Percentiles rank a stretch among this genome's conserved stretches.
Evolutionary conservation across 2,113 vertebrate genomes (phyloP).

Genomic region (Empidonax traillii): DNA sequence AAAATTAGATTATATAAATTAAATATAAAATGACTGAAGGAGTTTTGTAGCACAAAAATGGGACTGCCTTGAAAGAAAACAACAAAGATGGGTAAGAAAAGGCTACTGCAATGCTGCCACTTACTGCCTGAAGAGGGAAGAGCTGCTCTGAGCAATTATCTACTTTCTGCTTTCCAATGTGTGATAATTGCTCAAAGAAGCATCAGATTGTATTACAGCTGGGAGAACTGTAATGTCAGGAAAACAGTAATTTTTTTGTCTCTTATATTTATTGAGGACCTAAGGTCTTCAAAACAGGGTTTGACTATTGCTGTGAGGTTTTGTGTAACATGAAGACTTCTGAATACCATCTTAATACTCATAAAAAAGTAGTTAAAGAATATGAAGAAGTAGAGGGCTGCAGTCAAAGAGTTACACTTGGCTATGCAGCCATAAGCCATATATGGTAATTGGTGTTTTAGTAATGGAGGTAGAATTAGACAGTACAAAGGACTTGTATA

Average conservation of each 20-base stretch:
- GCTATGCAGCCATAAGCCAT: not conserved
- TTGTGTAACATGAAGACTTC: not conserved
- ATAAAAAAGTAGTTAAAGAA: not conserved
- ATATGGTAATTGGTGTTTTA: not conserved
- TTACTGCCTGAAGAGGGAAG: conserved; percentile 26
- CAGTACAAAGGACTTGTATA: not conserved
- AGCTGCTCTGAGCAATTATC: not conserved
- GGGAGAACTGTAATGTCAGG: not conserved
- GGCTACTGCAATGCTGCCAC: conserved; percentile 40
- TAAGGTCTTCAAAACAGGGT: not conserved
- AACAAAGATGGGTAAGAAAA: not conserved
- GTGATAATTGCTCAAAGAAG: not conserved
- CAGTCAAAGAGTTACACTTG: not conserved
- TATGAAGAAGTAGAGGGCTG: not conserved
- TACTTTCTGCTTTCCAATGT: not conserved
- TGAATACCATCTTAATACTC: not conserved
- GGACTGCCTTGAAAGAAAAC: not conserved
- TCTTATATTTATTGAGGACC: not conserved
- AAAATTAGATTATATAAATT: not conserved
- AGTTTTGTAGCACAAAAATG: not conserved
- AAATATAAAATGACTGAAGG: not conserved
- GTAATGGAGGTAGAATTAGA: not conserved
- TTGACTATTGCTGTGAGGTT: not conserved
- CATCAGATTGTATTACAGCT: not conserved
- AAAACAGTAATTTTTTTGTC: not conserved